Percentiles rank a stretch among this genome's conserved stretches.
These are phyloP conservation scores for Ancistrus triradiatus DNA, from an alignment of 2,113 vertebrate species.

Conservation along the genomic window DNA sequence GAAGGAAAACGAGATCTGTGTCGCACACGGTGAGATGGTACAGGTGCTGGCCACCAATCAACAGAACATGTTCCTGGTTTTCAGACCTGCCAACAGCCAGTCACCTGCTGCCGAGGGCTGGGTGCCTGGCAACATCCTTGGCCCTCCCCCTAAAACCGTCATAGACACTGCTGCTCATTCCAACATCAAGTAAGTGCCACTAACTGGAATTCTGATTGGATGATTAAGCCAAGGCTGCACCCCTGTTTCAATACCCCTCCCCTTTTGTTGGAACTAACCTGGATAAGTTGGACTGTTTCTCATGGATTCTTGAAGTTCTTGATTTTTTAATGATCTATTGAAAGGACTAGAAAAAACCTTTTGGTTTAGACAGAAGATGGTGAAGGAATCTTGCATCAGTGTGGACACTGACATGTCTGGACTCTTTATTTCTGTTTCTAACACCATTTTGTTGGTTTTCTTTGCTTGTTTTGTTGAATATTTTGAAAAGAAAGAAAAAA, in stretches of 20 bases:
- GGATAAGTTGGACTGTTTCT: slow-evolving; percentile 58
- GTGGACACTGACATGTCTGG: slow-evolving; percentile 78
- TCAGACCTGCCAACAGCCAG: slow-evolving; percentile 83
- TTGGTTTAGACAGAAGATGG: slow-evolving; percentile 59
- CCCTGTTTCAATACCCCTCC: slow-evolving; percentile 53
- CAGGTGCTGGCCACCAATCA: slow-evolving; percentile 94
- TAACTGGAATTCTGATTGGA: slow-evolving; percentile 73
- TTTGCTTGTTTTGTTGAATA: slow-evolving; percentile 54
- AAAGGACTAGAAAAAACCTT: slow-evolving; percentile 60
- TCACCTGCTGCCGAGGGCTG: slow-evolving; percentile 95
- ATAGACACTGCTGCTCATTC: slow-evolving; percentile 83
- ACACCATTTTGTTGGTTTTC: slow-evolving; percentile 66
- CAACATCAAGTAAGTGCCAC: slow-evolving; percentile 97
- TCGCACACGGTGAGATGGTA: slow-evolving; percentile 89
- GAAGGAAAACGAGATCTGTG: slow-evolving; percentile 96
- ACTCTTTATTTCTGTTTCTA: slow-evolving; percentile 78
- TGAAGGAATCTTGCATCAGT: slow-evolving; percentile 66
- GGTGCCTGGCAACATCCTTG: slow-evolving; percentile 88
- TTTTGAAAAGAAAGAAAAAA: slow-evolving; percentile 51
- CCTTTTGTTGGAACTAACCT: slow-evolving; percentile 61
- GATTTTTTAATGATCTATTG: slow-evolving; percentile 58
- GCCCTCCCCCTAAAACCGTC: slow-evolving; percentile 76
- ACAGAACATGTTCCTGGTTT: slow-evolving; percentile 97
- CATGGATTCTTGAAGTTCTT: slow-evolving; percentile 57
- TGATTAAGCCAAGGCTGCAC: slow-evolving; percentile 58